These are phyloP conservation scores for Erpornis zantholeuca DNA, from an alignment of 2,113 vertebrate species.

Conservation along the genomic window DNA sequence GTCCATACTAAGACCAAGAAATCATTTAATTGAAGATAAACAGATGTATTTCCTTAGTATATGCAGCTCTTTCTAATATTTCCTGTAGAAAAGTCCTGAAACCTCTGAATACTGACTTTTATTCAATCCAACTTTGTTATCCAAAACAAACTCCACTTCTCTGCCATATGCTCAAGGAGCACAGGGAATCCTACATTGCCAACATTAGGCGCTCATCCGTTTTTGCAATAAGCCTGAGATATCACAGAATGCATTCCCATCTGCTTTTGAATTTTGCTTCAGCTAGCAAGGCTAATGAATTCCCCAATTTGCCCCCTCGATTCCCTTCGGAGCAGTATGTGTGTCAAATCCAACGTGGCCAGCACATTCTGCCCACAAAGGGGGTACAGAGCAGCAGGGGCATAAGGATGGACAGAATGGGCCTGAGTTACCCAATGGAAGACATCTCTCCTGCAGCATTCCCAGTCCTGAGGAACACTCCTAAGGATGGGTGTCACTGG, in stretches of 20 bases:
- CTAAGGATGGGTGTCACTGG: neutral
- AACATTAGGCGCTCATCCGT: neutral
- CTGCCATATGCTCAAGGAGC: slow-evolving; percentile 47
- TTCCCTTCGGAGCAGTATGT: neutral
- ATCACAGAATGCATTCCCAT: slow-evolving; percentile 19
- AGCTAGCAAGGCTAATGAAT: neutral
- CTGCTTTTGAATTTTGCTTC: slow-evolving; percentile 14
- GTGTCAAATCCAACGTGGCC: neutral
- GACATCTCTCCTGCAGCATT: neutral
- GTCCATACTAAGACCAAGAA: neutral
- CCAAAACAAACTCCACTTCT: slow-evolving; percentile 20
- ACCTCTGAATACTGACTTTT: neutral
- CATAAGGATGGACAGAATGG: neutral
- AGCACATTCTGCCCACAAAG: neutral
- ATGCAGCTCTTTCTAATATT: neutral
- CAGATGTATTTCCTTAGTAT: neutral
- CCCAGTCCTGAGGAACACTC: neutral
- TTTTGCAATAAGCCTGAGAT: neutral
- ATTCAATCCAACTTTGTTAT: neutral
- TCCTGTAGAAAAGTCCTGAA: neutral
- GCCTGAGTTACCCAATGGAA: rapidly evolving
- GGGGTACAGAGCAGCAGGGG: neutral
- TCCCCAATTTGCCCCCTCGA: neutral
- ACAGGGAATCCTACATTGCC: slow-evolving; percentile 2
- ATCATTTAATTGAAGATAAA: neutral